Base-by-base conservation (phyloP, 2,888 invertebrate species). In the Glomeris marginata region DNA sequence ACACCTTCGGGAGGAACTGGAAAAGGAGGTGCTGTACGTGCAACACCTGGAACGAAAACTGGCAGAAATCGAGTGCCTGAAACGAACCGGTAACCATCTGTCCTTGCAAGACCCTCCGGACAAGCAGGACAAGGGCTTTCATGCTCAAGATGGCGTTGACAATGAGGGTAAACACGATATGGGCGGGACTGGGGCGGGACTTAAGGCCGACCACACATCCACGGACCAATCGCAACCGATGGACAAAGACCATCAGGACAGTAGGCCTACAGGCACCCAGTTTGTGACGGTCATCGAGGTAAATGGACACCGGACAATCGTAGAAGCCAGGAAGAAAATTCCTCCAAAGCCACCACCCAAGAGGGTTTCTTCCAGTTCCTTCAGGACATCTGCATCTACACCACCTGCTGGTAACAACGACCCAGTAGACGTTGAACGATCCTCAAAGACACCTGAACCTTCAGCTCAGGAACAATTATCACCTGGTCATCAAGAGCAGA, bases 231-330 rank as follows among this genome's bases (percentile, higher is more conserved):
- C 13, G 28, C 13, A 44, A 44, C 3, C 33, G 33, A n/a, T 13
- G n/a, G 45, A 22, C 22, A 44, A 44, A 33, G 34, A 44, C 28
- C 28, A 28, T 28, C 4, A 28, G 28, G 28, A 3, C 15, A 13
- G n/a, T 44, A 20, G 11, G 21, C 18, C 16, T 15, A 42, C 2
- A 8, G 11, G 21, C 21, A 42, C 3, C 21, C 74, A 84, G 68
- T 87, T 86, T 70, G 79, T 87, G 57, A 87, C 86, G 54, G 86
- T 87, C 57, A 87, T 87, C 61, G 84, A 85, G 76, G 85, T 87
- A 37, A 86, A 85, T 68, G 86, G 85, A 11, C 51, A 34, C 38
- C 4, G 15, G 18, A 33, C 44, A 20, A 42, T 42, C 2, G 45
- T 45, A 2, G 44, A 22, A 10, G 37, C 43, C 2, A 21, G 16